Evolutionary conservation across 1,140 invertebrate species (phyloP).

Genomic region (Agraylea sexmaculata): DNA sequence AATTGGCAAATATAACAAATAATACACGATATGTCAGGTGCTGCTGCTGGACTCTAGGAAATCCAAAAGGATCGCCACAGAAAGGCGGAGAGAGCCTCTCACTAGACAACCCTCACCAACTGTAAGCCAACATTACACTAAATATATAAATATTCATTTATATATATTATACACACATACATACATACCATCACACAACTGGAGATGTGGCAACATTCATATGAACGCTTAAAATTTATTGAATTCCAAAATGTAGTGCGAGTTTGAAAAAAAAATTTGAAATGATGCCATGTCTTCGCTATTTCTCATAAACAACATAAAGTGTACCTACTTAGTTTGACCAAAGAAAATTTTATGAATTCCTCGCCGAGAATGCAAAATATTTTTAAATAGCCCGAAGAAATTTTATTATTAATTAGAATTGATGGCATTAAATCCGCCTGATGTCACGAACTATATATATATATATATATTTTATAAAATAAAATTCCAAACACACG

Average conservation of each 20-base stretch:
- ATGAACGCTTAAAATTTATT: background rate
- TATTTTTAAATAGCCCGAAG: too few relatives aligned
- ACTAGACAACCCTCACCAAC: slow-evolving; percentile 11
- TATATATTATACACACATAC: background rate
- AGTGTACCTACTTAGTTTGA: too few relatives aligned
- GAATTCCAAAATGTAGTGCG: background rate
- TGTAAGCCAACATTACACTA: slow-evolving; percentile 14
- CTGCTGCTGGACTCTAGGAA: slow-evolving; percentile 22
- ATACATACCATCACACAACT: background rate
- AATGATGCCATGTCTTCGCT: background rate
- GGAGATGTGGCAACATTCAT: background rate
- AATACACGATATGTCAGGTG: too few relatives aligned
- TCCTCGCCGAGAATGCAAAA: too few relatives aligned
- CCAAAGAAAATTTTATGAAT: too few relatives aligned
- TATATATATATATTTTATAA: too few relatives aligned
- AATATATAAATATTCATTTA: background rate
- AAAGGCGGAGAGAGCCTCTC: slow-evolving; percentile 10
- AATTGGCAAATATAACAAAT: too few relatives aligned
- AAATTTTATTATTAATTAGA: too few relatives aligned
- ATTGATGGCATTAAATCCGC: too few relatives aligned
- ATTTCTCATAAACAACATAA: too few relatives aligned
- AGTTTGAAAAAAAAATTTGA: slow-evolving; percentile 1
- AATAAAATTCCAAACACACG: too few relatives aligned
- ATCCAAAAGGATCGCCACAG: slow-evolving; percentile 15
- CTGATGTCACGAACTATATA: too few relatives aligned